Conservation (phyloP, 1,140 invertebrate species). For the Lethocerus indicus region DNA sequence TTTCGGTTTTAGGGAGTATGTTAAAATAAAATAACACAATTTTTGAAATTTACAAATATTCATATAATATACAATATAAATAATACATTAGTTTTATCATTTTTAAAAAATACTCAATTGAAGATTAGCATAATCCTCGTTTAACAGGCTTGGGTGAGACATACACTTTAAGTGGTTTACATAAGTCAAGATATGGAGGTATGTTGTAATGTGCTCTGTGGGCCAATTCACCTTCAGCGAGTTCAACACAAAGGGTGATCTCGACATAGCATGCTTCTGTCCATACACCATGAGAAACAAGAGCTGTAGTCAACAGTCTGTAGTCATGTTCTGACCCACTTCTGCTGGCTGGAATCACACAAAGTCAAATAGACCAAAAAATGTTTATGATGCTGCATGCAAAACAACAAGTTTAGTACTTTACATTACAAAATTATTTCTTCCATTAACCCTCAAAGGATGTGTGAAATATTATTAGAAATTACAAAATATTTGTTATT, state of each 20-base stretch:
- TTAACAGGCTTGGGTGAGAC: constrained; percentile 77
- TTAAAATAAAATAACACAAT: too few species aligned
- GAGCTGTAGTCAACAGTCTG: constrained; percentile 63
- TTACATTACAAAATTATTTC: constrained; percentile 20
- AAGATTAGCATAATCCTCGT: constrained; percentile 49
- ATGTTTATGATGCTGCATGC: too few species aligned
- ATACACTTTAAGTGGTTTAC: constrained; percentile 77
- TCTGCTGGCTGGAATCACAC: neutral
- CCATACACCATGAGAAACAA: constrained; percentile 81
- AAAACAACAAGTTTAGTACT: neutral
- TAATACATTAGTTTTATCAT: too few species aligned
- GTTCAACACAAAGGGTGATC: constrained; percentile 61
- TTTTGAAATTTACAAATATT: too few species aligned
- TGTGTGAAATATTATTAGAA: too few species aligned
- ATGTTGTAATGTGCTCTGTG: constrained; percentile 34
- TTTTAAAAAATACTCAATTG: too few species aligned
- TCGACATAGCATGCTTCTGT: constrained; percentile 79
- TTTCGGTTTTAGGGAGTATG: too few species aligned
- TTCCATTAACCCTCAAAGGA: constrained; percentile 24
- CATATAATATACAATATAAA: too few species aligned
- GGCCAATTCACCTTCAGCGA: constrained; percentile 41
- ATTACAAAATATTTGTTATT: too few species aligned
- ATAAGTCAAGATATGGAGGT: constrained; percentile 59
- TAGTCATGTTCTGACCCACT: constrained; percentile 36
- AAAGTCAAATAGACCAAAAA: too few species aligned